Conservation (phyloP, 1,140 invertebrate genomes). For the Marisa cornuarietis region DNA sequence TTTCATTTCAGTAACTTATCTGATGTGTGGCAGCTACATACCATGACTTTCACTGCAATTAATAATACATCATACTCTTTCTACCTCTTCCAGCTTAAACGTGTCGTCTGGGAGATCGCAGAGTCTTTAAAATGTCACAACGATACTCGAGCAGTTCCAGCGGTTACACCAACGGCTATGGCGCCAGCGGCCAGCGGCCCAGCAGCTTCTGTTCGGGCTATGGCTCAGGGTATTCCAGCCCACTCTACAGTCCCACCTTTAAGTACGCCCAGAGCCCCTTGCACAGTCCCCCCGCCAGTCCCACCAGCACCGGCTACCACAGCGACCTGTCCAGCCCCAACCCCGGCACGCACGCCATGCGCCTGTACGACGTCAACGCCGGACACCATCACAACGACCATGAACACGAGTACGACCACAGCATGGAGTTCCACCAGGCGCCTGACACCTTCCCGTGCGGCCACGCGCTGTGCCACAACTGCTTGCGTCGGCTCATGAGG, state of each 20-base stretch:
- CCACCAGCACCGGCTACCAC: background rate
- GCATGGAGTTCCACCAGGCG: constrained; percentile 45
- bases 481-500: constrained; percentile 49
- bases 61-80: no score
- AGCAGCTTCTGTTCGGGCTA: constrained; percentile 21
- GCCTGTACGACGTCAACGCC: constrained; percentile 20
- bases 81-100: no score
- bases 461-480: constrained; percentile 60
- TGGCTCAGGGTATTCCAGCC: constrained; percentile 14
- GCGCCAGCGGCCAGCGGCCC: background rate
- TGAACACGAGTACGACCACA: constrained; percentile 38
- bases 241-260: constrained; percentile 14
- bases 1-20: no score
- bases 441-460: constrained; percentile 61
- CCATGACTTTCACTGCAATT: no score
- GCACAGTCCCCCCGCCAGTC: constrained; percentile 15
- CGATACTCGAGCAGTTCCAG: background rate
- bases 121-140: no score
- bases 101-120: no score
- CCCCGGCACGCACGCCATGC: constrained; percentile 2
- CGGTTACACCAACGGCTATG: background rate
- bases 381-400: constrained; percentile 5
- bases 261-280: constrained; percentile 19
- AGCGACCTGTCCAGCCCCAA: background rate
- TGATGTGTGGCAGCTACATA: no score